Percentiles rank a stretch among this genome's conserved stretches.
These are phyloP conservation scores for Mallotus villosus DNA, from an alignment of 2,797 vertebrate species.

Conservation along the genomic window DNA sequence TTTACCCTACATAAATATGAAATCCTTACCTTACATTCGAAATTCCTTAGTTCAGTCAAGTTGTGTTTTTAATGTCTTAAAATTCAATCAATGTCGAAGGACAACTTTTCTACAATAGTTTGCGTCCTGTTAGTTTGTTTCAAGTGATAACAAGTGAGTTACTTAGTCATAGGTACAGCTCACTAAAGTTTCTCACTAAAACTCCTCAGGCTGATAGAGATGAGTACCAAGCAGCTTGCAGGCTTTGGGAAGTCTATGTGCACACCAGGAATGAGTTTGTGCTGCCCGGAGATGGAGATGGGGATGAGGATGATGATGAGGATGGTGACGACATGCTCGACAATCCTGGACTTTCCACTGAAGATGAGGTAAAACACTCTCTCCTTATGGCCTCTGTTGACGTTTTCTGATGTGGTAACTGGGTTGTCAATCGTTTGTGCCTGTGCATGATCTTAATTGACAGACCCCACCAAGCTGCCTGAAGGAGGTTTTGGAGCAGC, in stretches of 20 bases:
- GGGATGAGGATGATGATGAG: slow-evolving; percentile 84
- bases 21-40: too few relatives aligned
- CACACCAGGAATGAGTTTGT: slow-evolving; percentile 93
- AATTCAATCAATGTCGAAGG: too few relatives aligned
- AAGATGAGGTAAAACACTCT: slow-evolving; percentile 77
- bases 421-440: neutral
- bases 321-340: slow-evolving; percentile 87
- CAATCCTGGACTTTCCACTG: slow-evolving; percentile 83
- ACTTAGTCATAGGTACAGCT: neutral
- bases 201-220: slow-evolving; percentile 81
- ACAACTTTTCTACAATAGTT: too few relatives aligned
- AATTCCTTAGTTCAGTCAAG: too few relatives aligned
- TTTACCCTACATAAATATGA: too few relatives aligned
- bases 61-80: too few relatives aligned
- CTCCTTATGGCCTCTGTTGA: neutral
- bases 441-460: slow-evolving; percentile 1
- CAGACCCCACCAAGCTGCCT: slow-evolving; percentile 86
- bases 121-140: too few relatives aligned
- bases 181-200: slow-evolving; percentile 4
- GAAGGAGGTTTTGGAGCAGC: slow-evolving; percentile 93
- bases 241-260: slow-evolving; percentile 91
- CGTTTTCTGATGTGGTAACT: neutral
- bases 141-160: neutral
- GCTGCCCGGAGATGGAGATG: slow-evolving; percentile 89
- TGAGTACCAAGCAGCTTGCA: slow-evolving; percentile 92